Evolutionary conservation across 1,140 invertebrate genomes (phyloP).

Genomic region (Hylaeus anthracinus): DNA sequence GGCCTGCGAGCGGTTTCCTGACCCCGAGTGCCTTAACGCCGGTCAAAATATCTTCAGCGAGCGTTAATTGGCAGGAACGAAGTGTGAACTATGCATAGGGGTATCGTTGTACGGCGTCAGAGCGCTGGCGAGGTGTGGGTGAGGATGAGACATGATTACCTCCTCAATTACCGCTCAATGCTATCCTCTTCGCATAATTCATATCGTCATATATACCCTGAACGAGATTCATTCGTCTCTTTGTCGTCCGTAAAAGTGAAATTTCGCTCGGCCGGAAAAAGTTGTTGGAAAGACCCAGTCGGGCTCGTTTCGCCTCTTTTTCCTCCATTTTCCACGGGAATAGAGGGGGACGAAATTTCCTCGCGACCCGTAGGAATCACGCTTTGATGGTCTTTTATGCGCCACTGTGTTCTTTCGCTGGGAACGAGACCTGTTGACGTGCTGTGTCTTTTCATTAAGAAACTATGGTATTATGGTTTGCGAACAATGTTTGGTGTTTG

Average conservation of each 20-base stretch:
- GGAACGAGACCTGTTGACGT: background rate
- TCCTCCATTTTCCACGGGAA: background rate
- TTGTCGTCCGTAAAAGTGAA: background rate
- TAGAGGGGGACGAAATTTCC: background rate
- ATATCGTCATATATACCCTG: slow-evolving; percentile 63
- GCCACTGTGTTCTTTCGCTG: slow-evolving; percentile 5
- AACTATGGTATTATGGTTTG: too few species aligned
- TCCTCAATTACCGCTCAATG: slow-evolving; percentile 76
- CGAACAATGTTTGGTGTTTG: too few species aligned
- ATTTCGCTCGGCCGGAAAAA: slow-evolving; percentile 11
- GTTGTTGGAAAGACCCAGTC: background rate
- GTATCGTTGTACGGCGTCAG: slow-evolving; percentile 56
- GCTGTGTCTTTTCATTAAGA: background rate
- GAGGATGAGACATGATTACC: slow-evolving; percentile 75
- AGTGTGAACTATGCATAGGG: slow-evolving; percentile 68
- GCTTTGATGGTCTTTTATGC: background rate
- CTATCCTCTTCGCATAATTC: slow-evolving; percentile 70
- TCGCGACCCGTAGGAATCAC: slow-evolving; percentile 2
- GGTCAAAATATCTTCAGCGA: slow-evolving; percentile 57
- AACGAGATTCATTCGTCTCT: slow-evolving; percentile 55
- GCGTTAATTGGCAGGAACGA: slow-evolving; percentile 65
- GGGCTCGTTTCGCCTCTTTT: background rate
- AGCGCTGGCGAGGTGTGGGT: slow-evolving; percentile 59
- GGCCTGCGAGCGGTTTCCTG: slow-evolving; percentile 4
- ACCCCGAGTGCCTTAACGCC: slow-evolving; percentile 33